A percentile compares a stretch with the other conserved stretches of the same genome.
Evolutionary conservation across 2,797 vertebrate genomes (phyloP).

Genomic region (Phoeniculus purpureus): DNA sequence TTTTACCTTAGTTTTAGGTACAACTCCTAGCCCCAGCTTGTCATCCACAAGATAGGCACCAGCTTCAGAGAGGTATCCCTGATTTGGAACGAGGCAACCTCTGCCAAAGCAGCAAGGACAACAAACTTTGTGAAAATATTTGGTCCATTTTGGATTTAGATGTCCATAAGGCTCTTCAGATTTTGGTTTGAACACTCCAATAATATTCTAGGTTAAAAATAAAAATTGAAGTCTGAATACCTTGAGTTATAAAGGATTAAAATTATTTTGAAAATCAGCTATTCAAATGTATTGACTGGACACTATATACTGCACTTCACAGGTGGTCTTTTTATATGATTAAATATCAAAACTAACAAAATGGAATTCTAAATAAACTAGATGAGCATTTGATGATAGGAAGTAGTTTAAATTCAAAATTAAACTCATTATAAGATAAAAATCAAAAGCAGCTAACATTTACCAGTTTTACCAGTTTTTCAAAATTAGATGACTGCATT

Average conservation of each 20-base stretch:
- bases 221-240: background rate
- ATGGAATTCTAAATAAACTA: background rate
- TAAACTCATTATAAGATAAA: no score
- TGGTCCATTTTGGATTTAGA: conserved; percentile 99
- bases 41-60: conserved; percentile 93
- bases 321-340: background rate
- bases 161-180: conserved; percentile 98
- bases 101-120: conserved; percentile 98
- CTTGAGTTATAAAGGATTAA: background rate
- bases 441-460: background rate
- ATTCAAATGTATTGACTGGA: background rate
- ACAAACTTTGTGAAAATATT: conserved; percentile 97
- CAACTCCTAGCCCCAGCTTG: conserved; percentile 90
- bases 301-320: background rate
- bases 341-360: background rate
- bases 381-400: no score
- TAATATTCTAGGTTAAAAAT: conserved; percentile 83
- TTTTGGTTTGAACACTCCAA: conserved; percentile 99
- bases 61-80: conserved; percentile 96
- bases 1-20: conserved; percentile 96
- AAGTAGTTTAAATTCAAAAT: background rate
- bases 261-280: background rate
- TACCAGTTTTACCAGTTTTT: background rate
- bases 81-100: conserved; percentile 95
- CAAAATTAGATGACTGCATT: background rate